Evolutionary conservation across 2,113 vertebrate species (phyloP).

Genomic region (Murina feae): DNA sequence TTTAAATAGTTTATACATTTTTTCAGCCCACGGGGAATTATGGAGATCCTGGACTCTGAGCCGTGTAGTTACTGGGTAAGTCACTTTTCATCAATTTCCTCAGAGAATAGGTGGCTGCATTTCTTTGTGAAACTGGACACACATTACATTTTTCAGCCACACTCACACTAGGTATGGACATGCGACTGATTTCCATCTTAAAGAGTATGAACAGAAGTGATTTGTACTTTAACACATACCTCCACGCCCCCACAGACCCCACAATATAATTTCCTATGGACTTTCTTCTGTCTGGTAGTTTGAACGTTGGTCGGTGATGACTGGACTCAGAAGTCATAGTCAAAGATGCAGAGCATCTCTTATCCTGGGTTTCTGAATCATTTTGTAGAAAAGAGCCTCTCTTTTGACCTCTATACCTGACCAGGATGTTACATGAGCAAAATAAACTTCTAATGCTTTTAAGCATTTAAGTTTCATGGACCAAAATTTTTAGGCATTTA

Average conservation of each 20-base stretch:
- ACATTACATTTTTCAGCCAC: background rate
- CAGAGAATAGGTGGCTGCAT: background rate
- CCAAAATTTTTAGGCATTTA: conserved; percentile 13
- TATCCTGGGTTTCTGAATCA: background rate
- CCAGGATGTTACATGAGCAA: background rate
- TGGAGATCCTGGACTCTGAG: background rate
- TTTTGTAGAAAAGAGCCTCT: background rate
- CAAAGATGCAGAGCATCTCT: background rate
- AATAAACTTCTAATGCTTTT: background rate
- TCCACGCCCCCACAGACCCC: background rate
- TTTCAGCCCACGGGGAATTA: background rate
- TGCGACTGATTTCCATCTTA: background rate
- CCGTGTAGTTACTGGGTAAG: background rate
- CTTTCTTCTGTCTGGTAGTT: background rate
- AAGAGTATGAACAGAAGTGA: background rate
- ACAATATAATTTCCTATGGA: background rate
- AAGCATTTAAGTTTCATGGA: background rate
- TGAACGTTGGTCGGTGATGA: background rate
- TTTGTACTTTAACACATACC: background rate
- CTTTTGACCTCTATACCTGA: background rate
- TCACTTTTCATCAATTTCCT: background rate
- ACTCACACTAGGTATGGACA: background rate
- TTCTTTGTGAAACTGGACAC: background rate
- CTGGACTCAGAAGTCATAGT: background rate
- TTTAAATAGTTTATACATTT: background rate